Conservation (phyloP, 2,888 invertebrate species). For the Agonopterix alstromeriana region DNA sequence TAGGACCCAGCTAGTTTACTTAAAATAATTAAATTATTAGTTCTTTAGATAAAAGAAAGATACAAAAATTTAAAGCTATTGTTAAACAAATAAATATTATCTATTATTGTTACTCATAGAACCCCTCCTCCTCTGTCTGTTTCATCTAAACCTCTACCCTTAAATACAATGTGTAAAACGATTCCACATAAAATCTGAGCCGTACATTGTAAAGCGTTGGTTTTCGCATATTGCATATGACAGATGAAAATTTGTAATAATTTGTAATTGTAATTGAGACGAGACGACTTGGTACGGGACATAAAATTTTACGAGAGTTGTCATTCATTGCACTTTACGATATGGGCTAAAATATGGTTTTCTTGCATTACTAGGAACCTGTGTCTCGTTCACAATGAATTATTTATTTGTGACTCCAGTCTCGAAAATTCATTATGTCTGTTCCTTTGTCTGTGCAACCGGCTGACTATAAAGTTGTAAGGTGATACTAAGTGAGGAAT, state of each 20-base stretch:
- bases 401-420: conserved; percentile 62
- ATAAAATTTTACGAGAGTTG: conserved; percentile 69
- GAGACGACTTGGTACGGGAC: conserved; percentile 47
- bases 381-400: conserved; percentile 55
- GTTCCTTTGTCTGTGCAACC: conserved; percentile 39
- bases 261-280: conserved; percentile 74
- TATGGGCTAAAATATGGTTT: conserved; percentile 60
- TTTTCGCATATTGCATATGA: conserved; percentile 43
- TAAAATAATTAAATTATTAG: too few relatives aligned
- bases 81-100: too few relatives aligned
- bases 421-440: conserved; percentile 54
- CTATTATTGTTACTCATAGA: too few relatives aligned
- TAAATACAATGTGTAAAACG: conserved; percentile 15
- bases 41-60: too few relatives aligned
- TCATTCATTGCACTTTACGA: conserved; percentile 66
- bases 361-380: conserved; percentile 57
- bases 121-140: too few relatives aligned
- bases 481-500: conserved; percentile 39
- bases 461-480: conserved; percentile 35
- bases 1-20: too few relatives aligned
- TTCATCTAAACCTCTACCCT: too few relatives aligned
- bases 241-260: conserved; percentile 65
- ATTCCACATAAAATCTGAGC: conserved; percentile 23
- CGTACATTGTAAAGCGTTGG: conserved; percentile 38
- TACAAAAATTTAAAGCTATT: too few relatives aligned